Conservation (phyloP, 2,113 vertebrate genomes). For the Sitta europaea region DNA sequence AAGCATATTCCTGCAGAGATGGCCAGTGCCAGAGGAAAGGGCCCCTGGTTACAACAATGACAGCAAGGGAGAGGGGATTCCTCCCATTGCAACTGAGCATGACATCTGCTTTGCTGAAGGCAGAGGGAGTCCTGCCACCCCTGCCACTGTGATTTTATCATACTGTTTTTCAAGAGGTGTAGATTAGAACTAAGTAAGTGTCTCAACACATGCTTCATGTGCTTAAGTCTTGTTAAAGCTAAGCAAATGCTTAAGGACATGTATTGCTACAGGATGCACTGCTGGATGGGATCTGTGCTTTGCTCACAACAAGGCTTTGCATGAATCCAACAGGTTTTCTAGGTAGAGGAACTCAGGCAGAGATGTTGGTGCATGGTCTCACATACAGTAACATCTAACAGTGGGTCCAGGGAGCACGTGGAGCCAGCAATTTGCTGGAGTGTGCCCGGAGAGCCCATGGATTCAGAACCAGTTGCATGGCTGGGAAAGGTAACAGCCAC, state of each 20-base stretch:
- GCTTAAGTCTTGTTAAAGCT: neutral
- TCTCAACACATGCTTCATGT: neutral
- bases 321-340: neutral
- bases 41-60: rapidly evolving
- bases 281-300: neutral
- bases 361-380: neutral
- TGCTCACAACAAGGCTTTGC: neutral
- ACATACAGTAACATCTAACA: rapidly evolving
- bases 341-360: neutral
- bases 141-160: neutral
- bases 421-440: neutral
- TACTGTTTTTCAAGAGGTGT: neutral
- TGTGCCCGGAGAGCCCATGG: neutral
- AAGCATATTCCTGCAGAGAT: neutral
- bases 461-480: neutral
- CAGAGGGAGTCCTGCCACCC: neutral
- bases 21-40: neutral
- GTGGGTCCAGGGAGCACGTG: rapidly evolving
- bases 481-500: neutral
- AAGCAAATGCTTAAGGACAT: neutral
- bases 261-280: neutral
- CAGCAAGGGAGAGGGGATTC: neutral
- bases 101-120: neutral
- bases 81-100: neutral
- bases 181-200: neutral